A percentile compares a stretch with the other conserved stretches of the same genome.
These are phyloP conservation scores for Squalus acanthias DNA, from an alignment of 2,797 vertebrate genomes.

Conservation along the genomic window DNA sequence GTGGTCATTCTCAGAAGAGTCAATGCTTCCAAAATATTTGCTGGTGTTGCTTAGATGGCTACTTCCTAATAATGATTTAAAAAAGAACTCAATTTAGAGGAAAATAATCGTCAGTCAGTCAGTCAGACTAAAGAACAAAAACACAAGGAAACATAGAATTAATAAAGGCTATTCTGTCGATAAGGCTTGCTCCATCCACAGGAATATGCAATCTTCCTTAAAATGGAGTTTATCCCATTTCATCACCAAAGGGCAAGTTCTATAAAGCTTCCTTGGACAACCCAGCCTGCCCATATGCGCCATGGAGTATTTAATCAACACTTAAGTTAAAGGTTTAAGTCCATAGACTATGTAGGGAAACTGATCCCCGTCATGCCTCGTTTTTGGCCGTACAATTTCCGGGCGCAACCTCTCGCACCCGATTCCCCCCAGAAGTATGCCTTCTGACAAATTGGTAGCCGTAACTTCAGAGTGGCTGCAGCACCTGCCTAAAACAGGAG, in stretches of 20 bases:
- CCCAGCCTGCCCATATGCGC: too few relatives aligned
- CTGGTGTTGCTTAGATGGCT: constrained; percentile 75
- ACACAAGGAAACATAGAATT: neutral
- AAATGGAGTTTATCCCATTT: neutral
- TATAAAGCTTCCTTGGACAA: neutral
- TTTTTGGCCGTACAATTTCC: too few relatives aligned
- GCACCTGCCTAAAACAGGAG: neutral
- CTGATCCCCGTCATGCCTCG: neutral
- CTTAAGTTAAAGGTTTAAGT: neutral
- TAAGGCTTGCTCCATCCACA: neutral
- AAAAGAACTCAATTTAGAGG: neutral
- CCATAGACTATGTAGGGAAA: neutral
- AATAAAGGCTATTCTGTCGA: neutral
- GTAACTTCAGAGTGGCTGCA: neutral
- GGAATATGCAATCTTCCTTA: neutral
- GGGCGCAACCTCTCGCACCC: neutral
- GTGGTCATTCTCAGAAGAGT: constrained; percentile 77
- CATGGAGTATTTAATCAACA: neutral
- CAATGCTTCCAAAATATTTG: constrained; percentile 84
- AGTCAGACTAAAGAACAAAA: neutral
- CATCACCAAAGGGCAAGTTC: neutral
- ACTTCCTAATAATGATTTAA: constrained; percentile 62
- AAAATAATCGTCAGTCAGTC: neutral
- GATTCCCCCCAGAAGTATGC: neutral
- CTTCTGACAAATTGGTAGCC: neutral